Base-by-base conservation (phyloP, 2,888 invertebrate species). In the Conistra vaccinii region DNA sequence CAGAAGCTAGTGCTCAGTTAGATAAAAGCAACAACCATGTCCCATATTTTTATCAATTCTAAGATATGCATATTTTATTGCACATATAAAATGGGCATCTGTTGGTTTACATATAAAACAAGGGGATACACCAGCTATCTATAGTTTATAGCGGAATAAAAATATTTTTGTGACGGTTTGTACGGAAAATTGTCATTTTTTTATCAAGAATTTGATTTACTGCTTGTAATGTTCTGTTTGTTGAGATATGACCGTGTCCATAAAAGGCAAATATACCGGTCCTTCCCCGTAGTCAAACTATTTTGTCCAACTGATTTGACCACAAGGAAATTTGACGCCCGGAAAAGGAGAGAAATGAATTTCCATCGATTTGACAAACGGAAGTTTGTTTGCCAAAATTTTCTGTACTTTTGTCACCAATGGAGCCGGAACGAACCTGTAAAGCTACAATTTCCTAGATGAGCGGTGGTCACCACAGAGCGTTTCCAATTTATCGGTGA, bases 41-140 rank as follows among this genome's bases (percentile, higher is more conserved):
- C 39, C 39, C 57, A 69, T 69, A 82, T 83, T 77, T 80, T 79
- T 87, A 85, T 84, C 76, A 85, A 80, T 77, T 78, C 85, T 72
- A 69, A 81, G 85, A 84, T 85, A 86, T 85, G 85, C 78, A 83
- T 75, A 76, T 85, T 87, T 88, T 85, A 87, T 80, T 81, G 73
- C 68, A 78, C 61, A 39, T 76, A 88, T 88, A 81, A 88, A 86
- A 80, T 81, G 71, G 80, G 73, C 78, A 82, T 86, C 66, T 83
- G 78, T 66, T 73, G 72, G 81, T 76, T 82, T 78, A 57, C 58
- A 65, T 76, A 83, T 80, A 82, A 88, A 87, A 87, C 77, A 85
- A 78, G 73, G 68, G 77, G 70, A 74, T 68, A 74, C 29, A 61
- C 60, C 61, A 66, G 68, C 62, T 76, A 82, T 86, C 73, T 85